Evolutionary conservation across 2,113 vertebrate species (phyloP).

Genomic region (Neotoma lepida): DNA sequence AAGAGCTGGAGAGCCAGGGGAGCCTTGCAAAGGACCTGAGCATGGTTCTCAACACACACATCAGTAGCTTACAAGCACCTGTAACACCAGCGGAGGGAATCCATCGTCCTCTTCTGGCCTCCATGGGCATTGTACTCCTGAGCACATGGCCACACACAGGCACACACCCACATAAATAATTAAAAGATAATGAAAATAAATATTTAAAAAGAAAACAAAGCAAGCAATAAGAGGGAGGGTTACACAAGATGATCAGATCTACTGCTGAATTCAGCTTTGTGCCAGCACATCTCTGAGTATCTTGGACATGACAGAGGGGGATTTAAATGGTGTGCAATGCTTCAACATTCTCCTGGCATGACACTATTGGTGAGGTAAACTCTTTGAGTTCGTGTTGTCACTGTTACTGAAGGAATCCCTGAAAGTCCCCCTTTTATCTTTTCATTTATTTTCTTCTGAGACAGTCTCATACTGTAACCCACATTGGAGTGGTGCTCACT

Average conservation of each 20-base stretch:
- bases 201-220: neutral
- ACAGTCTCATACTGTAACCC: too few species aligned
- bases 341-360: neutral
- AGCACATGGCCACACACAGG: neutral
- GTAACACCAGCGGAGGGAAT: neutral
- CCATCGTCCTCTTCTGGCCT: too few species aligned
- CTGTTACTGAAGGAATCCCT: neutral
- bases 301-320: neutral
- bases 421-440: neutral
- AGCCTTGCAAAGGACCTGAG: neutral
- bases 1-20: neutral
- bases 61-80: neutral
- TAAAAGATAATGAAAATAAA: neutral
- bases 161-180: neutral
- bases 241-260: neutral
- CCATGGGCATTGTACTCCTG: too few species aligned
- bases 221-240: accelerated
- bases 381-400: neutral
- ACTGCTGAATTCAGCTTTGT: neutral
- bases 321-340: neutral
- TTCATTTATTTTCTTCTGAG: neutral
- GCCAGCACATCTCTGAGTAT: neutral
- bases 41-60: too few species aligned
- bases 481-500: neutral
- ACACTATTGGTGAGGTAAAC: neutral